Evolutionary conservation across 2,797 vertebrate genomes (phyloP), one percentile per base, ranked within the genome.

Genomic region (Anabas testudineus): DNA sequence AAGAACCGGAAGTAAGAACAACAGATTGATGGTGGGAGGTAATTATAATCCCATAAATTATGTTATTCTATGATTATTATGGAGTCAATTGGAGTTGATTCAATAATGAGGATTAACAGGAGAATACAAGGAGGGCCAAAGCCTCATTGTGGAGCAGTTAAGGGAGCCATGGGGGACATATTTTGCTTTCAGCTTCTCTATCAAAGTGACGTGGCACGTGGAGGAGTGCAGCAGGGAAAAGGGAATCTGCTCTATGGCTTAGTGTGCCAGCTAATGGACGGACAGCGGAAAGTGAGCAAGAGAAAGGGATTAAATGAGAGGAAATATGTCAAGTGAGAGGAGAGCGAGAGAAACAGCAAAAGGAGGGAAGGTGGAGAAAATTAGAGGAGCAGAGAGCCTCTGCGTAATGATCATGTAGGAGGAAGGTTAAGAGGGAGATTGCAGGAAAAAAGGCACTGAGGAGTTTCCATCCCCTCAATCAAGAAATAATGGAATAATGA

Each of bases 221-320:
- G 32, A 24, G 43, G 49, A 67, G 37, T 59, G 39, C 45, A 37
- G 53, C n/a, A 7, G 13, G 65, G 47, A 52, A 49, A 51, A 2
- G 22, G 46, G 22, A 34, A 30, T 51, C 21, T 37, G 30, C 62
- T 60, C 54, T 2, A 26, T 54, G 63, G 59, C 39, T 56, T 36
- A 26, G 12, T 7, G 54, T 7, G 51, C 18, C 55, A 5, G 24
- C 6, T 1, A 67, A 62, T 22, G 32, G 57, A 75, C 34, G 47
- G 43, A 46, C 21, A 32, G 71, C 61, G 10, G 22, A 55, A 72
- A 53, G 60, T 10, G 53, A 52, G 53, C 37, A 16, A 34, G 28
- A 39, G 59, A 48, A 28, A 55, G 43, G 64, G 30, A 82, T 42
- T 36, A 41, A 68, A 78, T 48, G 46, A 64, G 67, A 60, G 43